Percentiles rank a stretch among this genome's conserved stretches.
Evolutionary conservation across 2,888 invertebrate genomes (phyloP).

Genomic region (Conomelus anceps): DNA sequence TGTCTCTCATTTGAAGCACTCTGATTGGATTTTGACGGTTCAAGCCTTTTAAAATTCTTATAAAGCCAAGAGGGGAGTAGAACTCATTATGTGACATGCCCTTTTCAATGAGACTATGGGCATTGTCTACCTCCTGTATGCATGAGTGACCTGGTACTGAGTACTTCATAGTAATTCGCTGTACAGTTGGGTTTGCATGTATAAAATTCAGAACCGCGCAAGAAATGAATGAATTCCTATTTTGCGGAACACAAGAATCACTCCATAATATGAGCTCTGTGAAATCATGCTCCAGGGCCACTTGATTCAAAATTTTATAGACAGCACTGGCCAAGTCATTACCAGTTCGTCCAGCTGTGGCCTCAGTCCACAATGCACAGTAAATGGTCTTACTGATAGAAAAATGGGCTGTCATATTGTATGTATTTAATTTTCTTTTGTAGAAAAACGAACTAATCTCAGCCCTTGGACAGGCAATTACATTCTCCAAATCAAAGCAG

Average conservation of each 20-base stretch:
- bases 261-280: background rate
- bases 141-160: background rate
- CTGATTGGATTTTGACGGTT: too few species aligned
- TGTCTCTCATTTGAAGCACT: too few species aligned
- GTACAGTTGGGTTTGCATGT: background rate
- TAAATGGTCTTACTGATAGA: too few species aligned
- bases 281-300: background rate
- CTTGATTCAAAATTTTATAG: too few species aligned
- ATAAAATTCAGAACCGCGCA: background rate
- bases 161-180: background rate
- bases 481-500: too few species aligned
- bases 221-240: background rate
- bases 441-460: too few species aligned
- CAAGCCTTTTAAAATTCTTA: background rate
- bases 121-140: background rate
- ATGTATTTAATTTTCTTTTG: too few species aligned
- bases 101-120: background rate
- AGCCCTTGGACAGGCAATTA: too few species aligned
- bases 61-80: background rate
- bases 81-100: background rate
- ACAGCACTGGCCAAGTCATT: too few species aligned
- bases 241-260: background rate
- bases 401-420: too few species aligned
- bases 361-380: too few species aligned
- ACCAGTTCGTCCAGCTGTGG: too few species aligned